Evolutionary conservation across 2,113 vertebrate species (phyloP), one percentile per base, ranked within the genome.

Genomic region (Sinocyclocheilus maitianheensis): DNA sequence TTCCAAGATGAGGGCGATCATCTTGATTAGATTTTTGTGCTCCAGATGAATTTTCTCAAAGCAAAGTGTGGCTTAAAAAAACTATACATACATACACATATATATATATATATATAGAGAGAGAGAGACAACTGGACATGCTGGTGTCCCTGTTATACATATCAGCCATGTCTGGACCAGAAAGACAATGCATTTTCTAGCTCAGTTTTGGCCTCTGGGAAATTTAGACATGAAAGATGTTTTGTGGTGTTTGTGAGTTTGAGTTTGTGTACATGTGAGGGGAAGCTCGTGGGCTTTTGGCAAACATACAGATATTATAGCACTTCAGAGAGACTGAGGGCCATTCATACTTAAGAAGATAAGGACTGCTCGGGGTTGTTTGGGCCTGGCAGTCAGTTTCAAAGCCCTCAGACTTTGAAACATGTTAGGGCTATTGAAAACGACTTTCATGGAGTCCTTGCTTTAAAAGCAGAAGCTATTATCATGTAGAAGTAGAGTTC

Each of bases 321-420:
- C 76, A 76, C 87, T 88, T 89, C 89, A 85, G 88, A 86, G 79
- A 22, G 6, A 58, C 86, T 77, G 85, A 90, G 85, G 88, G 3
- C 37, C 16, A 84, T 83, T 87, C 76, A 87, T 71, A 75, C 12
- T 60, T 78, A 87, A 76, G 84, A 85, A 86, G 89, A 94, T 89
- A 89, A 92, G 72, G 71, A 92, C 87, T 77, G 89, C 90, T 86
- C 75, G 83, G 71, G 81, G 89, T 90, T 88, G 58, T 86, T 71
- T 75, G 67, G 84, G 86, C 87, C 84, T 84, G 86, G 84, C 89
- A 86, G 91, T 86, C 88, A 88, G 89, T 86, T 91, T 92, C 79
- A 88, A 90, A 91, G 84, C 81, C 86, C 84, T 86, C 46, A 40
- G 55, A 80, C 46, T 65, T 16, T 81, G 79, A 76, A 86, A 34